Evolutionary conservation across 1,140 invertebrate genomes (phyloP), one percentile per base, ranked within the genome.

Genomic region (Zaprionus vittiger): DNA sequence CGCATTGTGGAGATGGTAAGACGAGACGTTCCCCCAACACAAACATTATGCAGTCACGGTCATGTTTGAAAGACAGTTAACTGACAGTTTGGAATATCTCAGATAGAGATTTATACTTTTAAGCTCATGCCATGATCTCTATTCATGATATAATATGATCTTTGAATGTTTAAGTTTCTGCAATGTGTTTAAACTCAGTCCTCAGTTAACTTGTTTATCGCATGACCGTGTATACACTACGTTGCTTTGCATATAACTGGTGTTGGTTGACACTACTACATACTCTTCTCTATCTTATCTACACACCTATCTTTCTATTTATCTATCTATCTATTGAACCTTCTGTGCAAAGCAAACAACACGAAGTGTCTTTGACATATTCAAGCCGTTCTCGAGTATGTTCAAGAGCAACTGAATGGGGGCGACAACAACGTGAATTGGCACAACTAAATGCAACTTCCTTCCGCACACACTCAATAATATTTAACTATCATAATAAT

Each of bases 1-100:
- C 90, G 92, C 52, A 92, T 93, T 74, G 92, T 93, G 24, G 92
- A 93, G 90, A 92, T 93, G 91, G 92, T 93, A 73, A 76, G 73
- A 74, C 7, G 15, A 47, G 38, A 62, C 24, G 38, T n/a, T n/a
- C 47, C 34, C 34, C n/a, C 59, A 49, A 20, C 4, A 28, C 3
- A 6, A 47, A 26, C 38, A n/a, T 52, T 52, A 22, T 14, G 20
- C 47, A 52, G 20, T 52, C n/a, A 17, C n/a, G n/a, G 41, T 47
- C 7, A 47, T 47, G n/a, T 9, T 9, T 47, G n/a, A 47, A 17
- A n/a, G 17, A 17, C n/a, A 20, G 41, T 47, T n/a, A 17, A 47
- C 7, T 17, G 41, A 44, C 7, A 31, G 31, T 31, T 34, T 34
- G 31, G 9, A 34, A 34, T 11, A 11, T 28, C 6, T 28, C 26